Conservation (phyloP, 2,888 invertebrate genomes). For the Barypeithes pellucidus region DNA sequence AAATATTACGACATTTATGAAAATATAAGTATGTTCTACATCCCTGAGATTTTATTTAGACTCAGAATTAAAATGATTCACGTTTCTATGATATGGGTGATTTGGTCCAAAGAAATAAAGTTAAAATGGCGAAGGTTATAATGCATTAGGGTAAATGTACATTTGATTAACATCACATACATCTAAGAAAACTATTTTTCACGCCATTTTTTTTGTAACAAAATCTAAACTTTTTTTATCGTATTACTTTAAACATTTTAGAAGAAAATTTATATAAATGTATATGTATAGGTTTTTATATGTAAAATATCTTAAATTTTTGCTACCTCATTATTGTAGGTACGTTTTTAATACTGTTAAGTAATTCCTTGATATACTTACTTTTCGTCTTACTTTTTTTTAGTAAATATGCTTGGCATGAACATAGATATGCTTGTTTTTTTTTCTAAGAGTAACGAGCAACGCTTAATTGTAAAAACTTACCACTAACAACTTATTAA, state of each 20-base stretch:
- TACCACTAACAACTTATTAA: conserved; percentile 51
- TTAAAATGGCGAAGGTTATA: conserved; percentile 24
- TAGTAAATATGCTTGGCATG: conserved; percentile 48
- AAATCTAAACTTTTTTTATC: conserved; percentile 31
- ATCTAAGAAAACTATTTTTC: conserved; percentile 33
- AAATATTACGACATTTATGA: conserved; percentile 47
- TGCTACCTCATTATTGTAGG: conserved; percentile 64
- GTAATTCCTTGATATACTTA: conserved; percentile 51
- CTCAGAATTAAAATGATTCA: conserved; percentile 45
- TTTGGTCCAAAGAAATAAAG: conserved; percentile 9
- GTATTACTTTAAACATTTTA: conserved; percentile 23
- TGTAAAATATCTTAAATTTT: conserved; percentile 46
- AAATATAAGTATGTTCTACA: conserved; percentile 49
- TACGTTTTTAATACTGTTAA: conserved; percentile 71
- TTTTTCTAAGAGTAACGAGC: conserved; percentile 48
- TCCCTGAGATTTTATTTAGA: conserved; percentile 54
- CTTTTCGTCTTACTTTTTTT: conserved; percentile 37
- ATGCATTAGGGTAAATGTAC: conserved; percentile 21
- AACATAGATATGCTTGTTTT: conserved; percentile 51
- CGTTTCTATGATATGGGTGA: conserved; percentile 17
- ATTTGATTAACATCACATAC: conserved; percentile 27
- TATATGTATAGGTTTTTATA: conserved; percentile 39
- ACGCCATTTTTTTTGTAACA: conserved; percentile 38
- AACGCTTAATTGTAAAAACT: conserved; percentile 53
- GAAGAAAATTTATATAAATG: conserved; percentile 38